Evolutionary conservation across 1,140 invertebrate species (phyloP).

Genomic region (Cryptotermes secundus): DNA sequence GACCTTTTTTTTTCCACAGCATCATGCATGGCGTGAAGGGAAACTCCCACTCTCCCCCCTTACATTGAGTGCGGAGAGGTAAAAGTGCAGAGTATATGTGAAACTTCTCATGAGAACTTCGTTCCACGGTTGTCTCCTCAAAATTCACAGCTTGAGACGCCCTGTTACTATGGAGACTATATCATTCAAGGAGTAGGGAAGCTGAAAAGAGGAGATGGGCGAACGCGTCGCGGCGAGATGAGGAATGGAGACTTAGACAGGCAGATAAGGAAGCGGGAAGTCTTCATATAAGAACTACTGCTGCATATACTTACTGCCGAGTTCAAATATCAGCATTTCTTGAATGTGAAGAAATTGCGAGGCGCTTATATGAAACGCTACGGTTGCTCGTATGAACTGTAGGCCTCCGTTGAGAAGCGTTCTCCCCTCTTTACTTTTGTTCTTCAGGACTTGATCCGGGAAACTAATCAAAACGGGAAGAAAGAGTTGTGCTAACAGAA

Average conservation of each 20-base stretch:
- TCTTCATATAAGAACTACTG: background rate
- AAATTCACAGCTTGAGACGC: slow-evolving; percentile 34
- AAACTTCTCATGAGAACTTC: background rate
- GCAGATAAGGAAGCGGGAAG: slow-evolving; percentile 3
- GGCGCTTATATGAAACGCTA: background rate
- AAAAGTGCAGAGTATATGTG: background rate
- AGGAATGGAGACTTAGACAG: slow-evolving; percentile 23
- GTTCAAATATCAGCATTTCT: slow-evolving; percentile 26
- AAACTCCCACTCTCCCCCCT: background rate
- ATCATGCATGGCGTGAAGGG: background rate
- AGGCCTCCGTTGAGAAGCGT: background rate
- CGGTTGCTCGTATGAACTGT: background rate
- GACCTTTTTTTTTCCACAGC: slow-evolving; percentile 20
- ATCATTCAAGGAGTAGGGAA: slow-evolving; percentile 30
- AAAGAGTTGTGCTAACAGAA: slow-evolving; percentile 28
- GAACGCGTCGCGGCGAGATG: background rate
- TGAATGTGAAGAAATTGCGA: background rate
- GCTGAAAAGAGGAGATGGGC: background rate
- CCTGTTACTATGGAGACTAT: slow-evolving; percentile 35
- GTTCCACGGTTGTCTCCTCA: slow-evolving; percentile 29
- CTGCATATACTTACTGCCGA: background rate
- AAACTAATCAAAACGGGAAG: slow-evolving; percentile 34
- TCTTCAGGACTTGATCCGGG: slow-evolving; percentile 24
- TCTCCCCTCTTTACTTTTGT: background rate
- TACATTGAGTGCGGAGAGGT: background rate